Conservation (phyloP, 2,888 invertebrate species). For the Bombyx huttoni region DNA sequence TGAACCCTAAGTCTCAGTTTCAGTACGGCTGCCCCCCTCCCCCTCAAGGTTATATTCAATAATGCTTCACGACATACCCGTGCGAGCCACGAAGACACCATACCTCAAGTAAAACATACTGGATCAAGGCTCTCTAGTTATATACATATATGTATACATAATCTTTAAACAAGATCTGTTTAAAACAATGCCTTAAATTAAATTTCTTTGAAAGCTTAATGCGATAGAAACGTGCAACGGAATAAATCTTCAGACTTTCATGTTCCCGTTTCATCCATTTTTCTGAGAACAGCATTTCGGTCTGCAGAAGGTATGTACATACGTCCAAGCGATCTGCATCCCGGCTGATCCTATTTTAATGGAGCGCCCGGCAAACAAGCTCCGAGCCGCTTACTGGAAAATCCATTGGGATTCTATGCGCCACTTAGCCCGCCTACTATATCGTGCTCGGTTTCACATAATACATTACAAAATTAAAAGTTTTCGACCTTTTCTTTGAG, state of each 20-base stretch:
- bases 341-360: conserved; percentile 70
- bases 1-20: no score
- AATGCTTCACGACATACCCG: no score
- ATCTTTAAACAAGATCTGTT: no score
- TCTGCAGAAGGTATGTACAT: conserved; percentile 22
- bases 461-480: background rate
- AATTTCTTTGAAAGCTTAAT: background rate
- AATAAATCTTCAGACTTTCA: conserved; percentile 1
- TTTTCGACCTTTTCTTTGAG: no score
- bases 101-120: no score
- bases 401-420: conserved; percentile 60
- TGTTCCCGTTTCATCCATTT: conserved; percentile 18
- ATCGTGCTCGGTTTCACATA: conserved; percentile 11
- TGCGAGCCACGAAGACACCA: no score
- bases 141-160: no score
- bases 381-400: conserved; percentile 65
- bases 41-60: no score
- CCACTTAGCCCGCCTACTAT: conserved; percentile 52
- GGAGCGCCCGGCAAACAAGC: conserved; percentile 71
- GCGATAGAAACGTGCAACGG: background rate
- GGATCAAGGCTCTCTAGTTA: no score
- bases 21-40: no score
- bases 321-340: conserved; percentile 67
- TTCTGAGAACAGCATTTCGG: conserved; percentile 23
- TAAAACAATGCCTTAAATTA: background rate